Base-by-base conservation (phyloP, 2,113 vertebrate genomes). In the Microtus pennsylvanicus region DNA sequence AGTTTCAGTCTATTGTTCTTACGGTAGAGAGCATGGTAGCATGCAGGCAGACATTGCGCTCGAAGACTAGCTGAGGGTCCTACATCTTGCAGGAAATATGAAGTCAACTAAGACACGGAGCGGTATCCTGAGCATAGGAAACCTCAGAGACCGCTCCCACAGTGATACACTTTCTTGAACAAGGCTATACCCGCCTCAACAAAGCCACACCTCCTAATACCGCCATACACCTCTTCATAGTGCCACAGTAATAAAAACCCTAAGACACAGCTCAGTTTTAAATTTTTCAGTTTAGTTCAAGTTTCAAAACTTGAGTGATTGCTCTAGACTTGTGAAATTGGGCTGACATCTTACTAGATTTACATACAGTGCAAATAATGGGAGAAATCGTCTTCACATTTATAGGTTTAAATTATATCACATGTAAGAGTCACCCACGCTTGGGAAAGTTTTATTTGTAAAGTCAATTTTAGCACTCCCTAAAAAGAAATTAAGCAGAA, bases 361-460 rank as follows among this genome's bases (percentile, higher is more conserved):
- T 89, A 61, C 65, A 63, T 33, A 95, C 1, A 38, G 17, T 82
- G 10, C 45, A 24, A 70, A 90, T 88, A 91, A 77, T n/a, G 26
- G 75, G 10, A 67, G 14, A 91, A 92, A 72, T 75, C 81, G 24
- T 89, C 58, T 95, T 93, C 14, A 63, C 52, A 76, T 95, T 87
- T 87, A n/a, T 45, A 96, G 81, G 22, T 61, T 93, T 80, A 85
- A 93, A 78, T 93, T 80, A 83, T 90, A 94, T 78, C 16, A 82
- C 61, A 67, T 72, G 35, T 78, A 42, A 55, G 92, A 87, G 28
- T 93, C 80, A 75, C 75, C 42, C 50, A 22, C 77, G 38, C 30
- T 90, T 92, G 33, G 42, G 8, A 92, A 94, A 92, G 14, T 77
- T 90, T 95, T 82, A 22, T 72, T 55, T 87, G 17, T 80, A 82